A percentile compares a stretch with the other conserved stretches of the same genome.
These are phyloP conservation scores for Aplodontia rufa DNA, from an alignment of 2,113 vertebrate genomes.

Conservation along the genomic window DNA sequence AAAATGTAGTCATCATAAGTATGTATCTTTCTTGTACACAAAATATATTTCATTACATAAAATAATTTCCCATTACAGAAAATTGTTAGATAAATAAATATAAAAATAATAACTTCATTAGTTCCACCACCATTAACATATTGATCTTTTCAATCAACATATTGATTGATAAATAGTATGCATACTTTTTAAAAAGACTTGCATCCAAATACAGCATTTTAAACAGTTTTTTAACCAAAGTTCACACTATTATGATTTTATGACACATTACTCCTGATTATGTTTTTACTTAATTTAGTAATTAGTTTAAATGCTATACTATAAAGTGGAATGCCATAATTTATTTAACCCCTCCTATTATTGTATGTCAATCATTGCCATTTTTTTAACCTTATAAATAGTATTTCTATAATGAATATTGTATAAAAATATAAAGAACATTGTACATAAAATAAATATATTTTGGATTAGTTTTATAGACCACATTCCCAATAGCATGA, in stretches of 20 bases:
- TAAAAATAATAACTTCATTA: neutral
- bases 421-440: neutral
- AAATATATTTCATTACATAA: neutral
- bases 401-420: neutral
- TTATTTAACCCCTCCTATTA: neutral
- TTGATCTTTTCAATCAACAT: neutral
- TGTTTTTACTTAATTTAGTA: neutral
- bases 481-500: neutral
- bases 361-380: neutral
- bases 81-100: neutral
- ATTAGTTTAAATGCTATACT: neutral
- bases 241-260: slow-evolving; percentile 1
- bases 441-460: neutral
- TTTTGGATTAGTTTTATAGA: neutral
- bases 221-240: neutral
- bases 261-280: neutral
- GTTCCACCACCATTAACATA: neutral
- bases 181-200: neutral
- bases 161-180: too few species aligned
- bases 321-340: neutral
- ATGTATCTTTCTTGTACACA: neutral
- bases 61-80: neutral
- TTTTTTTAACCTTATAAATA: neutral
- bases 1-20: neutral
- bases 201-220: neutral